Evolutionary conservation across 2,888 invertebrate genomes (phyloP).

Genomic region (Acronicta leporina): DNA sequence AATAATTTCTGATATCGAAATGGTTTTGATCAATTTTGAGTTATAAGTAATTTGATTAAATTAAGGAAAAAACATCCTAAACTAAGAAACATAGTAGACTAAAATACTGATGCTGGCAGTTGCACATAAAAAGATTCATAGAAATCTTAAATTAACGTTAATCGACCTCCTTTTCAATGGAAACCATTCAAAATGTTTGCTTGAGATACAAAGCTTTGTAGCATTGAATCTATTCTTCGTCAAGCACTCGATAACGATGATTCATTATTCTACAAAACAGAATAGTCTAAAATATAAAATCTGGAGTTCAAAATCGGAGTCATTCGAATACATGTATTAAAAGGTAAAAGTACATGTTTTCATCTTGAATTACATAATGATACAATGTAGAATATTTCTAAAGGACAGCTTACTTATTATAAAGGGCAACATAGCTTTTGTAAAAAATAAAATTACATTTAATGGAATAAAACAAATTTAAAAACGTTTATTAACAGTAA

Average conservation of each 20-base stretch:
- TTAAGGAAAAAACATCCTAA: too few relatives aligned
- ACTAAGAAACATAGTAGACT: too few relatives aligned
- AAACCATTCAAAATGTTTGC: constrained; percentile 19
- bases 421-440: too few relatives aligned
- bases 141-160: constrained; percentile 23
- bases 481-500: too few relatives aligned
- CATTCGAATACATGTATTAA: not conserved
- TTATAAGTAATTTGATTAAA: too few relatives aligned
- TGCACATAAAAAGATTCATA: constrained; percentile 1
- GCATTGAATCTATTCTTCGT: constrained; percentile 20
- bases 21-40: not conserved
- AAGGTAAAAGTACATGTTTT: too few relatives aligned
- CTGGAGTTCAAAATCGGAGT: not conserved
- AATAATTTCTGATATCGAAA: constrained; percentile 2
- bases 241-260: constrained; percentile 26
- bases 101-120: not conserved
- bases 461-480: too few relatives aligned
- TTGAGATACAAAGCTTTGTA: constrained; percentile 2
- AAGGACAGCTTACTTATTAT: too few relatives aligned
- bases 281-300: constrained; percentile 3
- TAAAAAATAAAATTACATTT: too few relatives aligned
- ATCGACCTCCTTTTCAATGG: constrained; percentile 16
- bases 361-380: too few relatives aligned
- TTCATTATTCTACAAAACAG: constrained; percentile 17
- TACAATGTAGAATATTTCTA: too few relatives aligned